phyloP scores from a whole-genome alignment of 2,113 vertebrate species.

The Colinus virginianus region DNA sequence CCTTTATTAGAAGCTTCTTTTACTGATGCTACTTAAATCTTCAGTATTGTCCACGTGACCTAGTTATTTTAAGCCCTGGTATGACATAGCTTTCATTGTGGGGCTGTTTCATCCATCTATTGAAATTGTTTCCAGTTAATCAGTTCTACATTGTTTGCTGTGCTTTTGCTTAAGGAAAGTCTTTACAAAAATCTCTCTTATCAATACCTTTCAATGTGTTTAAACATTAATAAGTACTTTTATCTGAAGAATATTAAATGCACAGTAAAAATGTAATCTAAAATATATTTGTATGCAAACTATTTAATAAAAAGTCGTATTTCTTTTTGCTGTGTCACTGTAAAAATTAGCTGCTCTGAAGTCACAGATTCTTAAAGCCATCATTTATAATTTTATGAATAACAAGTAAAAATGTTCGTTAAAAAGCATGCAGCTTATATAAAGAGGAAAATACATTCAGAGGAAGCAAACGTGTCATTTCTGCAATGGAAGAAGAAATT shows the following conservation, averaged over 20 bases:
- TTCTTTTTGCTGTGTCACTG: neutral
- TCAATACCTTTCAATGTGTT: slow-evolving; percentile 35
- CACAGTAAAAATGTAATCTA: neutral
- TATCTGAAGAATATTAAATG: neutral
- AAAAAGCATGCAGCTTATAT: neutral
- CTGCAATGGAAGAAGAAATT: neutral
- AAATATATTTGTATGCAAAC: slow-evolving; percentile 9
- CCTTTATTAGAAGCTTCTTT: slow-evolving; percentile 38
- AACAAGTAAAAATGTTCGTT: neutral
- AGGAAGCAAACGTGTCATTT: neutral
- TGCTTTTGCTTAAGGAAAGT: slow-evolving; percentile 21
- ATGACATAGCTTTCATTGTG: slow-evolving; percentile 68
- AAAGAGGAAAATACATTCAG: neutral
- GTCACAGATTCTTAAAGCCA: neutral
- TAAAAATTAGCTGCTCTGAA: neutral
- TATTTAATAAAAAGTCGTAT: neutral
- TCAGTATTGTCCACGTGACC: slow-evolving; percentile 61
- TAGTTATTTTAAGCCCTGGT: slow-evolving; percentile 71
- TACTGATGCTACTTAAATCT: slow-evolving; percentile 27
- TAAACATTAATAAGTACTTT: neutral
- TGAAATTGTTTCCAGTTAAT: slow-evolving; percentile 57
- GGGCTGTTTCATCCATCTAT: slow-evolving; percentile 57
- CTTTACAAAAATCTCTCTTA: slow-evolving; percentile 16
- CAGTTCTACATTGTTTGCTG: slow-evolving; percentile 42
- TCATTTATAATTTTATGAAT: neutral